Base-by-base conservation (phyloP, 1,140 invertebrate species). In the Temnothorax curvispinosus region DNA sequence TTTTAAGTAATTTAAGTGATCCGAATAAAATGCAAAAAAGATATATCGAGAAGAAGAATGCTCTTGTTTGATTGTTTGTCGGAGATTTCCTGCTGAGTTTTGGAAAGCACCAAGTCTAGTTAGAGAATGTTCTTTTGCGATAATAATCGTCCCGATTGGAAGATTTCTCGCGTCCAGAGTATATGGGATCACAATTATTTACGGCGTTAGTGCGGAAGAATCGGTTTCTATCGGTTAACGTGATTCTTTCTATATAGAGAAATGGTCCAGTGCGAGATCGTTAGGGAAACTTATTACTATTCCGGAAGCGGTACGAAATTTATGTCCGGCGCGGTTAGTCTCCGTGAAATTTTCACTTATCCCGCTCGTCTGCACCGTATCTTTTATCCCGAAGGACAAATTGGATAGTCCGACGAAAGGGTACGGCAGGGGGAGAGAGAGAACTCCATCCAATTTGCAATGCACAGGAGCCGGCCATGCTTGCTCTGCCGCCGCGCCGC, bases 381-480 rank as follows among this genome's bases (percentile, higher is more conserved):
- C 86, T 85, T 74, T 90, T 85, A 81, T 85, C 67, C 67, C 86
- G 41, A 75, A 87, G 80, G 69, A 92, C 85, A 88, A 91, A 92
- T 92, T 91, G 91, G 85, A 87, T 85, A 80, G 86, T 85, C 74
- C 88, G 86, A 81, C 75, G 82, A 89, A 88, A 88, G 81, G n/a
- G 47, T 35, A 86, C 44, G 62, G 65, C 32, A 84, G 41, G 52
- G 15, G 64, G 52, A 74, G 32, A 21, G 47, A 74, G 75, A 67
- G 69, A 82, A 84, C 85, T 85, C 87, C 76, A 89, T 91, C 86
- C 89, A 91, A 89, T 91, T 91, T 91, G 87, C 85, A 89, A 90
- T 86, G 89, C 89, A 90, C 87, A 81, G 64, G 54, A 87, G 78
- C 85, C 85, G 47, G 47, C 50, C 52, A 65, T 50, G 64, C 54